Percentiles rank a stretch among this genome's conserved stretches.
These are phyloP conservation scores for Aleiodes alternator DNA, from an alignment of 2,888 invertebrate genomes.

Conservation along the genomic window DNA sequence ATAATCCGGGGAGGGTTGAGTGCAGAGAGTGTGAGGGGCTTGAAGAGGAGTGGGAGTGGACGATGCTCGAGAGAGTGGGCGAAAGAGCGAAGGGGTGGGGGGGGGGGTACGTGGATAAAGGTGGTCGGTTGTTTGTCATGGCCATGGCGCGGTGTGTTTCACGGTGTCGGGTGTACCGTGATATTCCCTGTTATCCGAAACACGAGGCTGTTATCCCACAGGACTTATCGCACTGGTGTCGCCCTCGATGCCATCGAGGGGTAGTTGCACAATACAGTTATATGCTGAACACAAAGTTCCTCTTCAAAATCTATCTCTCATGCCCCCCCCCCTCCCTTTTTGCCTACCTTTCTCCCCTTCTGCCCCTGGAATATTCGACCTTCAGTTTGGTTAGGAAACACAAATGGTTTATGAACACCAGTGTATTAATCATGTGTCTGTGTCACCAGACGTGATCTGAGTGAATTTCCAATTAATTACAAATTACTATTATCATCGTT, in stretches of 20 bases:
- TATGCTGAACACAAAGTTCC: background rate
- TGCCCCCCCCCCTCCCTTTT: background rate
- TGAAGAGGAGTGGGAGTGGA: slow-evolving; percentile 34
- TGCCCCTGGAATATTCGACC: slow-evolving; percentile 16
- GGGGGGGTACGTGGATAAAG: slow-evolving; percentile 1
- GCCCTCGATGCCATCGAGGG: slow-evolving; percentile 47
- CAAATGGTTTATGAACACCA: slow-evolving; percentile 36
- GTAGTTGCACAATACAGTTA: slow-evolving; percentile 32
- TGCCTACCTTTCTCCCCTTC: background rate
- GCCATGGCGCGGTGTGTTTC: slow-evolving; percentile 56
- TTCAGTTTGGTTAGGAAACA: background rate
- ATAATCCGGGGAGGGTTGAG: slow-evolving; percentile 65
- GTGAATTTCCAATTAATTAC: slow-evolving; percentile 71
- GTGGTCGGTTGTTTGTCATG: slow-evolving; percentile 55
- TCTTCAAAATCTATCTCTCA: background rate
- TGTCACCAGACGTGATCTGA: slow-evolving; percentile 68
- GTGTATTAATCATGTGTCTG: slow-evolving; percentile 66
- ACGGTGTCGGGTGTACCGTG: slow-evolving; percentile 68
- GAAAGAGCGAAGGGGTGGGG: background rate
- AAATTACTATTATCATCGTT: slow-evolving; percentile 66
- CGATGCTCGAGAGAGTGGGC: slow-evolving; percentile 4
- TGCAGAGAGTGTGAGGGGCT: slow-evolving; percentile 13
- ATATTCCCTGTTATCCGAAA: slow-evolving; percentile 74
- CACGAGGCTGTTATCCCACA: slow-evolving; percentile 74
- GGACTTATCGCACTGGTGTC: slow-evolving; percentile 69